Base-by-base conservation (phyloP, 2,888 invertebrate genomes). In the Thelaira solivaga region DNA sequence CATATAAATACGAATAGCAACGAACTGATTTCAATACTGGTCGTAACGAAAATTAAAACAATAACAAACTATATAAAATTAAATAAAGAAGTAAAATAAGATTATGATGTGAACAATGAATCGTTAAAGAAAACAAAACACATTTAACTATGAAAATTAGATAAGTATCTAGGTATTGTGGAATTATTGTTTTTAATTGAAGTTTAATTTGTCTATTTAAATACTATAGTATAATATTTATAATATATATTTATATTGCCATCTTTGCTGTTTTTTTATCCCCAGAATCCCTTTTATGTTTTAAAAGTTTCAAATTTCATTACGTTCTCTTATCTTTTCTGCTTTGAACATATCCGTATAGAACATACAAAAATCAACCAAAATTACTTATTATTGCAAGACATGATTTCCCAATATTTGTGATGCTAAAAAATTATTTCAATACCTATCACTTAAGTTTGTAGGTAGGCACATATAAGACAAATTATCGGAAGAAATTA, bases 1-100 rank as follows among this genome's bases (percentile, higher is more conserved):
- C 76, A 43, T 62, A 76, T 57, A 75, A 82, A 82, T 80, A 80
- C 80, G 81, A 81, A 75, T 59, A 67, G 74, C 69, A 22, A 64
- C 55, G 69, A 71, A 72, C 18, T 29, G 73, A 69, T 74, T 76
- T 76, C 72, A 80, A 76, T 74, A 80, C 68, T 64, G 57, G 57
- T 69, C 69, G 78, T 78, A 76, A 53, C 62, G 76, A 72, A 74
- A 65, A 73, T 65, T 47, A 45, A 71, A 68, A 36, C 51, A 64
- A 76, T 65, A 64, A 80, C 69, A 71, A 74, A 74, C 55, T 10
- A 31, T 18, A 61, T 16, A 73, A 57, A 49, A 69, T 41, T 49
- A 61, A 53, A 43, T 45, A 53, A 36, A 53, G 55, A 61, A 43
- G 39, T 57, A 34, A 41, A 73, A 31, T 29, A 45, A 43, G 45